phyloP scores from a whole-genome alignment of 2,113 vertebrate species.

The Bambusicola thoracicus region DNA sequence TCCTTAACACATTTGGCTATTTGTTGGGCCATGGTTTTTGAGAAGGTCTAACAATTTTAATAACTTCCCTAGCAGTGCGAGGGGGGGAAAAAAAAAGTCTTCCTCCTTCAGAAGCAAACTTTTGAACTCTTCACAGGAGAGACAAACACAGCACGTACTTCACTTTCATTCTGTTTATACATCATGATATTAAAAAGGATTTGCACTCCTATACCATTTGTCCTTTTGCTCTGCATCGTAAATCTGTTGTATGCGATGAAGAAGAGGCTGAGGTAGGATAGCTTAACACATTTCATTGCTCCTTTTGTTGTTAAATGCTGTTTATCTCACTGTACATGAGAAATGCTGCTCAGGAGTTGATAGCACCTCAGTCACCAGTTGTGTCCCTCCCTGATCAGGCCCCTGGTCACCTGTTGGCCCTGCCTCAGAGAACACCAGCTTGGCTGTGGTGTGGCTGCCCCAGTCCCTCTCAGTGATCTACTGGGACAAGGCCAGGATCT shows the following conservation, averaged over 20 bases:
- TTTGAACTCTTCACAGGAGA: conserved; percentile 3
- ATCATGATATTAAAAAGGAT: not conserved
- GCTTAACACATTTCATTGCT: not conserved
- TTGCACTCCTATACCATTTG: not conserved
- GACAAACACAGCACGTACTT: not conserved
- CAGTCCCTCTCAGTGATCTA: not conserved
- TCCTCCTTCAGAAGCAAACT: conserved; percentile 20
- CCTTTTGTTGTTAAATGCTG: not conserved
- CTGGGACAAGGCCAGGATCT: not conserved
- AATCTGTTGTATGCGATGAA: not conserved
- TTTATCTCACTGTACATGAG: not conserved
- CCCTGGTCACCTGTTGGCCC: no score
- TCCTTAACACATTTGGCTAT: conserved; percentile 41
- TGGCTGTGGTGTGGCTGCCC: not conserved
- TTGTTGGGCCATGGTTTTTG: conserved; percentile 38
- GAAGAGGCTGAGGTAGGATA: no score
- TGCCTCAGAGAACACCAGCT: no score
- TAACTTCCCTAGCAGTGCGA: not conserved
- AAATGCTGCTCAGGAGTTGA: not conserved
- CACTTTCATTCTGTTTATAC: conserved; percentile 5
- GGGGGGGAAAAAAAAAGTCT: not conserved
- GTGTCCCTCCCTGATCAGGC: not conserved
- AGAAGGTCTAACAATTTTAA: conserved; percentile 32
- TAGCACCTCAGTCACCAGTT: not conserved
- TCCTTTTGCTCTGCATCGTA: not conserved